phyloP scores from a whole-genome alignment of 1,140 invertebrate species.

The Conus betulinus region DNA sequence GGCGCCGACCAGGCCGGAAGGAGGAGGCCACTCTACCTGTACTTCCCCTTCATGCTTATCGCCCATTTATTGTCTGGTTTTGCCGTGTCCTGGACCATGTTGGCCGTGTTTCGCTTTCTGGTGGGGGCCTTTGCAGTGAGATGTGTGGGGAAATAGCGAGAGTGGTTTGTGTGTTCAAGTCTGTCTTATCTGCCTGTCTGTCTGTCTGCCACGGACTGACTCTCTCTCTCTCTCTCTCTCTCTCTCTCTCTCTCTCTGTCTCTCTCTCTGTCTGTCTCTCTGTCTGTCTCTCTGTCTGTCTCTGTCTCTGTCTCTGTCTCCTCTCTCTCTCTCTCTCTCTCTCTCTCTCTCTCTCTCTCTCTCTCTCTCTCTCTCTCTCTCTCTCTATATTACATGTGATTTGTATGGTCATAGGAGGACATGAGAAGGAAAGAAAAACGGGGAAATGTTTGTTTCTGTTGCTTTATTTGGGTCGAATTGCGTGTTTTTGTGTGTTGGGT shows the following conservation, averaged over 20 bases:
- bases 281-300: neutral
- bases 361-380: neutral
- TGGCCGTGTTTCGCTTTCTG: slow-evolving; percentile 45
- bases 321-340: slow-evolving; percentile 10
- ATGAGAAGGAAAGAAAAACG: too few species aligned
- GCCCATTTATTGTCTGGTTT: slow-evolving; percentile 50
- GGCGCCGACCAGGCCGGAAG: slow-evolving; percentile 57
- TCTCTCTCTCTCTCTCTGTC: slow-evolving; percentile 12
- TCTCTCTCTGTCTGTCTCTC: neutral
- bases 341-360: neutral
- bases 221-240: slow-evolving; percentile 16
- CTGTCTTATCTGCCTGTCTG: neutral
- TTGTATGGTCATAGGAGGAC: too few species aligned
- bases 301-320: neutral
- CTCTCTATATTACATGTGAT: neutral
- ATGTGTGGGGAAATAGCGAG: neutral
- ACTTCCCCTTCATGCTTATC: slow-evolving; percentile 50
- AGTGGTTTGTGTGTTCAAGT: neutral
- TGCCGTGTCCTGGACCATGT: slow-evolving; percentile 52
- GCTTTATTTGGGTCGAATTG: too few species aligned
- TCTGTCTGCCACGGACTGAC: neutral
- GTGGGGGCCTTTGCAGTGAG: slow-evolving; percentile 57
- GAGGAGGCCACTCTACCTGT: slow-evolving; percentile 52
- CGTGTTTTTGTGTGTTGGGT: neutral
- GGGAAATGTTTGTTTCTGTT: too few species aligned